Evolutionary conservation across 2,113 vertebrate species (phyloP).

Genomic region (Camarhynchus parvulus): DNA sequence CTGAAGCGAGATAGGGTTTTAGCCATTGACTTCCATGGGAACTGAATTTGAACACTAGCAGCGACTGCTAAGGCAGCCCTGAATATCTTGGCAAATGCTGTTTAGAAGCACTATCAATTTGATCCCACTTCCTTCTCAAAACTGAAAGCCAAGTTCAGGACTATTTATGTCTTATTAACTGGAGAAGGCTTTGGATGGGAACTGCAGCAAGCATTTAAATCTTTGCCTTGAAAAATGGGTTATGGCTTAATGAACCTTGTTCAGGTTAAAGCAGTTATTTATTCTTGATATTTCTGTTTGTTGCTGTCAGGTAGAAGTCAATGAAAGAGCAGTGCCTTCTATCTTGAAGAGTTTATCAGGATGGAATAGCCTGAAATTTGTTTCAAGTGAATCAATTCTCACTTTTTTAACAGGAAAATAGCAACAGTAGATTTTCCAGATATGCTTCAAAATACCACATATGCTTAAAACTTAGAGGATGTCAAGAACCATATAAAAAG

Average conservation of each 20-base stretch:
- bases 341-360: slow-evolving; percentile 38
- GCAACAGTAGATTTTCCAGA: slow-evolving; percentile 28
- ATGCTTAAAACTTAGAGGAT: neutral
- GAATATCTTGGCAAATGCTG: slow-evolving; percentile 54
- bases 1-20: slow-evolving; percentile 18
- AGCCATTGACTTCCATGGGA: slow-evolving; percentile 30
- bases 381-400: slow-evolving; percentile 22
- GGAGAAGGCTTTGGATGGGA: slow-evolving; percentile 11
- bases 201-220: slow-evolving; percentile 25
- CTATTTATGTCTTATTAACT: slow-evolving; percentile 55
- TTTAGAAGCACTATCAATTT: slow-evolving; percentile 51
- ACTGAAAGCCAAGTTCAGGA: slow-evolving; percentile 44
- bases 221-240: slow-evolving; percentile 10
- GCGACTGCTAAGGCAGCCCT: slow-evolving; percentile 29
- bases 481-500: neutral
- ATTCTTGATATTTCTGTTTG: slow-evolving; percentile 55
- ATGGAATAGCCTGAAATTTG: slow-evolving; percentile 35
- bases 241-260: slow-evolving; percentile 40
- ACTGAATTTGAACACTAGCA: slow-evolving; percentile 3
- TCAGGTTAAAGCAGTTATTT: slow-evolving; percentile 45
- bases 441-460: slow-evolving; percentile 38
- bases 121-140: slow-evolving; percentile 38
- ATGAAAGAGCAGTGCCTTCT: slow-evolving; percentile 11
- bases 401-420: slow-evolving; percentile 46
- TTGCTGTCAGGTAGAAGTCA: slow-evolving; percentile 40